Evolutionary conservation across 2,888 invertebrate species (phyloP).

Genomic region (Athalia circularis): DNA sequence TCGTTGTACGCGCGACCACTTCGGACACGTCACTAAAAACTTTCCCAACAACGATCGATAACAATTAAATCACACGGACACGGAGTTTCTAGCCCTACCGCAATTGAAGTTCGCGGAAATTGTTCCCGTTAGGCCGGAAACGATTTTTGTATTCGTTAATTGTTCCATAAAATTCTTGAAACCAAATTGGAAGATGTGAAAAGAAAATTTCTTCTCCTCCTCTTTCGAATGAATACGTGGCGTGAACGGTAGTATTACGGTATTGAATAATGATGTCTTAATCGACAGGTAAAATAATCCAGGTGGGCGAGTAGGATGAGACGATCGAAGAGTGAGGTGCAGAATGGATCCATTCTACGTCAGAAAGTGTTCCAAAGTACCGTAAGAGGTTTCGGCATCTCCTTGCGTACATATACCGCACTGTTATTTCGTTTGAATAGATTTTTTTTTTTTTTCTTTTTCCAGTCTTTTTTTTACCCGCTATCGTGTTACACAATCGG

Average conservation of each 20-base stretch:
- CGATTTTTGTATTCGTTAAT: background rate
- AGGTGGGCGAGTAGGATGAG: background rate
- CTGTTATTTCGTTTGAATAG: too few species aligned
- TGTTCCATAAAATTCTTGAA: too few species aligned
- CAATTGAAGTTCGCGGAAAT: too few species aligned
- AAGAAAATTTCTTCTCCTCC: too few species aligned
- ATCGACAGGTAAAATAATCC: background rate
- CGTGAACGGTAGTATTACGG: too few species aligned
- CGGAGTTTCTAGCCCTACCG: background rate
- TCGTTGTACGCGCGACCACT: background rate
- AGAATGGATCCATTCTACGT: conserved; percentile 28
- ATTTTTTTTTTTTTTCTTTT: background rate
- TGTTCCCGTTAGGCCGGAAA: background rate
- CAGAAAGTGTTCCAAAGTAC: conserved; percentile 39
- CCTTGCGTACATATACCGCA: background rate
- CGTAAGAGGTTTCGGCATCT: conserved; percentile 36
- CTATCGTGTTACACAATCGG: conserved; percentile 26
- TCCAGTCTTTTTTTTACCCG: background rate
- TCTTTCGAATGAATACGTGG: too few species aligned
- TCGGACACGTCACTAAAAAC: conserved; percentile 6
- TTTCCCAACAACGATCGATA: conserved; percentile 18
- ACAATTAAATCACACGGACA: conserved; percentile 7
- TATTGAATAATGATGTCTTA: too few species aligned
- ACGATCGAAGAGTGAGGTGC: background rate
- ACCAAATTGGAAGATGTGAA: too few species aligned